Percentiles rank a stretch among this genome's conserved stretches.
Conservation (phyloP, 2,797 vertebrate species). For the Alca torda region DNA sequence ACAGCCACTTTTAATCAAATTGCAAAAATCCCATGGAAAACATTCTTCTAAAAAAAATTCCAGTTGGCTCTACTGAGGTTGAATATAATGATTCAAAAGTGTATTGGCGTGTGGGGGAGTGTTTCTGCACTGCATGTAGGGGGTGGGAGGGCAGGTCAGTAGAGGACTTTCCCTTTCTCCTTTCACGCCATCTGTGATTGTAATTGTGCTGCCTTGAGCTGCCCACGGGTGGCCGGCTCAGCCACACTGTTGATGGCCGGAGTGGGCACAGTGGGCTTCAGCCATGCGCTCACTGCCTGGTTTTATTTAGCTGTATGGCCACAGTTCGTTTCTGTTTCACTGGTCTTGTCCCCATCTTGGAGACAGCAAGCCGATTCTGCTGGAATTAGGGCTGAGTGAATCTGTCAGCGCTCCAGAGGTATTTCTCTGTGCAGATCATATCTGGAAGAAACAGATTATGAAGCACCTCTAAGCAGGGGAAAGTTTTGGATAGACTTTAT, state of each 20-base stretch:
- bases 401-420: not conserved
- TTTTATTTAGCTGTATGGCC: not conserved
- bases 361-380: not conserved
- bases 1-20: not conserved
- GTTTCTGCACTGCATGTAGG: not conserved
- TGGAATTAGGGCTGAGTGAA: not conserved
- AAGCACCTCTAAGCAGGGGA: not conserved
- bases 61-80: not conserved
- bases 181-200: not conserved
- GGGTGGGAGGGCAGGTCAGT: not conserved
- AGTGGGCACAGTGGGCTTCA: fast-evolving
- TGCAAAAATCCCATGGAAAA: not conserved
- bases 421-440: not conserved
- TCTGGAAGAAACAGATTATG: not conserved
- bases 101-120: not conserved
- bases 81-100: not conserved
- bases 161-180: not conserved
- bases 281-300: fast-evolving
- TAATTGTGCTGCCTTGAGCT: not conserved
- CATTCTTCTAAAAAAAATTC: not conserved
- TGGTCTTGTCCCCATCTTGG: not conserved
- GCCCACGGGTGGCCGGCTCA: fast-evolving
- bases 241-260: fast-evolving
- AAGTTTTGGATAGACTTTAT: not conserved
- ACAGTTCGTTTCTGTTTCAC: not conserved